Percentiles rank a stretch among this genome's conserved stretches.
Evolutionary conservation across 2,113 vertebrate species (phyloP).

Genomic region (Phalacrocorax aristotelis): DNA sequence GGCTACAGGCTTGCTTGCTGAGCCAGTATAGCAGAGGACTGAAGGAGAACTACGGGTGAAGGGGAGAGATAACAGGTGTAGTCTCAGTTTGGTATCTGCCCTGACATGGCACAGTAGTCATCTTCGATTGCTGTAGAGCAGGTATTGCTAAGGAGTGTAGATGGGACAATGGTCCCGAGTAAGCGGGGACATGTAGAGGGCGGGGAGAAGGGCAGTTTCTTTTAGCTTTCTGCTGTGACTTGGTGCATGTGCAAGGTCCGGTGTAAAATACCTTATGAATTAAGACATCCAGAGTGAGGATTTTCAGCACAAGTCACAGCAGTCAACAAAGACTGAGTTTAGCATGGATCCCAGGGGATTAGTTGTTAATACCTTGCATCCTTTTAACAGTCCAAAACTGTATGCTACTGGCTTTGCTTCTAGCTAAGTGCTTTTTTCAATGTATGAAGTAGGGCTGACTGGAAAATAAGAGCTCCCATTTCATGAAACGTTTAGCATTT

Average conservation of each 20-base stretch:
- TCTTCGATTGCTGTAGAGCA: background rate
- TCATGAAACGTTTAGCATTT: background rate
- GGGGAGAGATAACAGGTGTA: background rate
- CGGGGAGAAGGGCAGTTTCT: background rate
- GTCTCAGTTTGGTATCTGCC: background rate
- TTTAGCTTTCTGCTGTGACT: background rate
- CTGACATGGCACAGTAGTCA: fast-evolving
- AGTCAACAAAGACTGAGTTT: background rate
- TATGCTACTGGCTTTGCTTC: background rate
- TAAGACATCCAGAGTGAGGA: background rate
- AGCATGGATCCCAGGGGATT: background rate
- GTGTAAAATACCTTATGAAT: background rate
- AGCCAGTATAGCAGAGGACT: background rate
- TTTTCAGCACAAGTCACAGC: background rate
- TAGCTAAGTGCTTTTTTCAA: background rate
- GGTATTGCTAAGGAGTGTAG: background rate
- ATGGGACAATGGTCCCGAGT: background rate
- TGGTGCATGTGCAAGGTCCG: background rate
- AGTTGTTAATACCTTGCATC: background rate
- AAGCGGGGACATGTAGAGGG: background rate
- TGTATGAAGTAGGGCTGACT: background rate
- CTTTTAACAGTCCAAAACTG: background rate
- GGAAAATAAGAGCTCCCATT: background rate
- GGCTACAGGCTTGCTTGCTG: background rate
- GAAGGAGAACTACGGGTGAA: background rate